Base-by-base conservation (phyloP, 2,113 vertebrate genomes). In the Chaenogobius annularis region DNA sequence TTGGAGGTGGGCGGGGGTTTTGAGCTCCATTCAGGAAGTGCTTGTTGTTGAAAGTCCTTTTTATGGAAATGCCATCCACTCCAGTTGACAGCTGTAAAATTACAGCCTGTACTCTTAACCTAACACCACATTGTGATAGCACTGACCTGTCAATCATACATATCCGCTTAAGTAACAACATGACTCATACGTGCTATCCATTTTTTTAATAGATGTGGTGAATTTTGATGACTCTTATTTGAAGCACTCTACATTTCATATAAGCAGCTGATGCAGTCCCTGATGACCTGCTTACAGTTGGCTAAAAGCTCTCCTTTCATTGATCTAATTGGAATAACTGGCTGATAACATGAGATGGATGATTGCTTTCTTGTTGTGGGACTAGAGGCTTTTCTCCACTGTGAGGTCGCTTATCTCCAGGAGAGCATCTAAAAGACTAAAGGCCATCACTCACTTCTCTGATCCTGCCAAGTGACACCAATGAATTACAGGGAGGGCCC, bases 381-480 rank as follows among this genome's bases (percentile, higher is more conserved):
- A 31, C 26, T 31, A 31, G 26, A 31, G 37, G 37, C 37, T 40
- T 35, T 3, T 35, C 20, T 58, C 22, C 55, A 26, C 55, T 22
- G 10, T 31, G 23, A 59, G 23, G 55, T 58, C 55, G 10, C 55
- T 79, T 85, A 88, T 88, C 85, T 66, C 75, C 79, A 75, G 62
- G 78, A 83, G 79, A 56, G 75, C 66, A 77, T 89, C 82, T 79
- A 79, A 87, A 84, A 82, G 78, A 72, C 85, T 84, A 31, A 80
- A 83, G 80, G 76, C 75, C 81, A 74, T 84, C 87, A 87, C 88
- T 83, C 72, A 75, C 77, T 50, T 70, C 70, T 43, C 66, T 75
- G 62, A 50, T 73, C 74, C 59, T 71, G 77, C 65, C 11, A 37
- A 68, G 67, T 50, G 65, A 71, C 70, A 75, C 61, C 77, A 72